Evolutionary conservation across 2,113 vertebrate species (phyloP).

Genomic region (Neolamprologus devosi): DNA sequence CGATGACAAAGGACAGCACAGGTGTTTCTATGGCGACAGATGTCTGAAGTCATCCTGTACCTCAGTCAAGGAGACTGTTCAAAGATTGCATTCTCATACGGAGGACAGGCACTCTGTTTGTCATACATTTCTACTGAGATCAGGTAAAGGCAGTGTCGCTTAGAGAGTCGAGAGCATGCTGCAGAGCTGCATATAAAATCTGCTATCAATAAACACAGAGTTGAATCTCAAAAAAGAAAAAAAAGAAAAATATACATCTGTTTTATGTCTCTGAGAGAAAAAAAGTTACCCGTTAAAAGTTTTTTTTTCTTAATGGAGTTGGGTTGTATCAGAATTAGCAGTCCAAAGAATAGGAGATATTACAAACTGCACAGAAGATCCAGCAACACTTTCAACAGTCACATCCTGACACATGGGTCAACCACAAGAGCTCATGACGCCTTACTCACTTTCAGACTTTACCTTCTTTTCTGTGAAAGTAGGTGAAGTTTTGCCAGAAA

Average conservation of each 20-base stretch:
- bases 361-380: background rate
- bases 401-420: background rate
- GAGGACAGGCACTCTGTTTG: slow-evolving; percentile 21
- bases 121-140: slow-evolving; percentile 3
- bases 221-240: background rate
- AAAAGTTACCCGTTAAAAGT: background rate
- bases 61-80: background rate
- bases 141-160: background rate
- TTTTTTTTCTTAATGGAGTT: background rate
- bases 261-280: background rate
- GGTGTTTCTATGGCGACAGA: slow-evolving; percentile 31
- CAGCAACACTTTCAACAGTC: background rate
- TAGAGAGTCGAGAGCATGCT: background rate
- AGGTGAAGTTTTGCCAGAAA: background rate
- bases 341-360: background rate
- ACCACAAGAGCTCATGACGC: background rate
- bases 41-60: background rate
- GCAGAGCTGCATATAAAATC: slow-evolving; percentile 33
- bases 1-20: background rate
- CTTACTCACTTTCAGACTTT: background rate
- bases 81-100: background rate
- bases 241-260: background rate
- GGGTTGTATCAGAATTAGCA: background rate
- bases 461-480: background rate
- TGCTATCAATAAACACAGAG: background rate